Conservation (phyloP, 2,888 invertebrate genomes). For the Notocelia uddmanniana region DNA sequence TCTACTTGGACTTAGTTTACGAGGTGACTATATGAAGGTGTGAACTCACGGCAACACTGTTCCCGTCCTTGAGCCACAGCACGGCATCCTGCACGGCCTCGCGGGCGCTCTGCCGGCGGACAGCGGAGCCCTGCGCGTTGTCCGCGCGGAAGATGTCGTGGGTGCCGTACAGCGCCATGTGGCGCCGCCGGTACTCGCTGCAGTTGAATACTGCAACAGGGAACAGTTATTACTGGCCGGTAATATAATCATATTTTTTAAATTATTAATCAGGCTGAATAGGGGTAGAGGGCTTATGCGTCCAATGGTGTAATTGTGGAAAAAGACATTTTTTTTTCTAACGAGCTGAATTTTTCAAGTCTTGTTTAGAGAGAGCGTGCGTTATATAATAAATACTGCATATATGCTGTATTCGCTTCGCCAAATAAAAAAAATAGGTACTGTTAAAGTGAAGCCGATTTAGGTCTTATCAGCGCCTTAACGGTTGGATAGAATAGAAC, state of each 20-base stretch:
- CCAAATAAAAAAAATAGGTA: no score
- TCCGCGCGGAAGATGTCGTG: conserved; percentile 96
- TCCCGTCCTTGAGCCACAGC: conserved; percentile 91
- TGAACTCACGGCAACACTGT: conserved; percentile 91
- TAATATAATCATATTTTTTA: background rate
- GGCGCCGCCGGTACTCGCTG: conserved; percentile 95
- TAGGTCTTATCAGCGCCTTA: no score
- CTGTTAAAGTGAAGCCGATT: no score
- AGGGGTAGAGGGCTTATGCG: no score
- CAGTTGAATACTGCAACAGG: conserved; percentile 94
- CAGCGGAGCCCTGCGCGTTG: conserved; percentile 92
- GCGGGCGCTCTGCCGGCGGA: conserved; percentile 92
- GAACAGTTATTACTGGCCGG: conserved; percentile 22
- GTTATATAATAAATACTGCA: no score
- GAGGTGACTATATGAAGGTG: background rate
- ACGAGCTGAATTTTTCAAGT: no score
- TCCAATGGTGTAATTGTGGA: no score
- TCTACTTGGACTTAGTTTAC: no score
- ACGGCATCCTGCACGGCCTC: conserved; percentile 95
- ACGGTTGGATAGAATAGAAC: no score
- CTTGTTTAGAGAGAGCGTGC: no score
- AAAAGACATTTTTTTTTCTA: no score
- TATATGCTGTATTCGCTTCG: no score
- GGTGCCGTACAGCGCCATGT: conserved; percentile 92
- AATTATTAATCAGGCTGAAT: background rate